A percentile compares a stretch with the other conserved stretches of the same genome.
These are phyloP conservation scores for Drosophila sp. DNA, from an alignment of 1,140 invertebrate species.

Conservation along the genomic window DNA sequence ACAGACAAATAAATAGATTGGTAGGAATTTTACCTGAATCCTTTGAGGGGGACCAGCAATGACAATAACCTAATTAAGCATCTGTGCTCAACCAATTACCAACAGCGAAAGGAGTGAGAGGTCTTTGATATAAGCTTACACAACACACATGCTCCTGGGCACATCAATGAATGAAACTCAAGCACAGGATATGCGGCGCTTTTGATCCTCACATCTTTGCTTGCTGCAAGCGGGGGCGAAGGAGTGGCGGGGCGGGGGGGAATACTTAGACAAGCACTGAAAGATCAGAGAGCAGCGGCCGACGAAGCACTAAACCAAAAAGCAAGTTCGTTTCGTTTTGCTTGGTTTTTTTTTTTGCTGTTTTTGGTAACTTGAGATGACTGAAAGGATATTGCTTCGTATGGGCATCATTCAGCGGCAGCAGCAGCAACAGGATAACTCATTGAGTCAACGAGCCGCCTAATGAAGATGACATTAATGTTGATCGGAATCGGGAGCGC, in stretches of 20 bases:
- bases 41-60: neutral
- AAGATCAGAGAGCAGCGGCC: slow-evolving; percentile 50
- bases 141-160: neutral
- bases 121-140: neutral
- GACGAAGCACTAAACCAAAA: slow-evolving; percentile 13
- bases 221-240: neutral
- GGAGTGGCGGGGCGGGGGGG: neutral
- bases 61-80: slow-evolving; percentile 44
- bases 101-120: slow-evolving; percentile 3
- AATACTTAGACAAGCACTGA: slow-evolving; percentile 13
- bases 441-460: slow-evolving; percentile 10
- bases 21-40: too few species aligned
- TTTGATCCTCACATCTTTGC: slow-evolving; percentile 38
- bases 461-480: slow-evolving; percentile 8
- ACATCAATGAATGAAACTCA: slow-evolving; percentile 56
- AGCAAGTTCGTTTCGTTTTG: neutral
- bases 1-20: too few species aligned
- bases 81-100: slow-evolving; percentile 25
- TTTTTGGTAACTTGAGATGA: slow-evolving; percentile 41
- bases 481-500: neutral
- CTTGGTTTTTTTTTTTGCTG: neutral
- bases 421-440: slow-evolving; percentile 14
- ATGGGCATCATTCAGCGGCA: slow-evolving; percentile 10
- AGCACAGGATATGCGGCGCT: slow-evolving; percentile 60
- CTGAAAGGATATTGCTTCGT: slow-evolving; percentile 45